Conservation (phyloP, 2,888 invertebrate species). For the Itoplectis maculator region DNA sequence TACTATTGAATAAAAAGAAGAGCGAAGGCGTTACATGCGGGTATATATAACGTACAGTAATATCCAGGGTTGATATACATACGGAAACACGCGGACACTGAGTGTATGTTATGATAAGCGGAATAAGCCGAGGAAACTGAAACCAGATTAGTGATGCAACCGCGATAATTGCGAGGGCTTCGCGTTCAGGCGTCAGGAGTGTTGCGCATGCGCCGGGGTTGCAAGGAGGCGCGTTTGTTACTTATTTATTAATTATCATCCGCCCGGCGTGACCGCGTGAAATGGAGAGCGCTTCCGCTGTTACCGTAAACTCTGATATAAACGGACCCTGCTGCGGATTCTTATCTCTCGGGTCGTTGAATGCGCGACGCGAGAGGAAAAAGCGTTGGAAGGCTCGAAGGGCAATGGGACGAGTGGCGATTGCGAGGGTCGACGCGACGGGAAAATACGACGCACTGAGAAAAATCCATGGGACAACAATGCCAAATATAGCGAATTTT, state of each 20-base stretch:
- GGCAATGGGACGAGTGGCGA: constrained; percentile 39
- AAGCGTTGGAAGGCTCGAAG: background rate
- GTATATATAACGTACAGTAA: constrained; percentile 4
- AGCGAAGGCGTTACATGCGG: constrained; percentile 32
- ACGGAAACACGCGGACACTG: constrained; percentile 20
- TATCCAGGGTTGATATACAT: constrained; percentile 33
- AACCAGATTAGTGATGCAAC: constrained; percentile 59
- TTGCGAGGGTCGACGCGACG: too few relatives aligned
- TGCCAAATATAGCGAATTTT: too few relatives aligned
- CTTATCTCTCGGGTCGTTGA: constrained; percentile 48
- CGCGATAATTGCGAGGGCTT: constrained; percentile 54
- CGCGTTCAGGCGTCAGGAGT: constrained; percentile 4
- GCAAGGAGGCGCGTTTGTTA: constrained; percentile 22
- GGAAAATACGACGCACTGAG: too few relatives aligned
- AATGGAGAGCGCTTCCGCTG: constrained; percentile 32
- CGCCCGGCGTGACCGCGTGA: constrained; percentile 14
- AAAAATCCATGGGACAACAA: too few relatives aligned
- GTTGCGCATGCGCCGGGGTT: background rate
- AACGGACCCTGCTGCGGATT: constrained; percentile 49
- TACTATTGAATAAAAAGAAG: constrained; percentile 3
- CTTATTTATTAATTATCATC: constrained; percentile 62
- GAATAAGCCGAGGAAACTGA: constrained; percentile 42
- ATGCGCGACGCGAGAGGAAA: constrained; percentile 6
- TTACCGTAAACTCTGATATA: constrained; percentile 57
- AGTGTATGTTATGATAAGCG: constrained; percentile 46